Percentiles rank a stretch among this genome's conserved stretches.
These are phyloP conservation scores for Hemibagrus wyckioides DNA, from an alignment of 2,113 vertebrate species.

Conservation along the genomic window DNA sequence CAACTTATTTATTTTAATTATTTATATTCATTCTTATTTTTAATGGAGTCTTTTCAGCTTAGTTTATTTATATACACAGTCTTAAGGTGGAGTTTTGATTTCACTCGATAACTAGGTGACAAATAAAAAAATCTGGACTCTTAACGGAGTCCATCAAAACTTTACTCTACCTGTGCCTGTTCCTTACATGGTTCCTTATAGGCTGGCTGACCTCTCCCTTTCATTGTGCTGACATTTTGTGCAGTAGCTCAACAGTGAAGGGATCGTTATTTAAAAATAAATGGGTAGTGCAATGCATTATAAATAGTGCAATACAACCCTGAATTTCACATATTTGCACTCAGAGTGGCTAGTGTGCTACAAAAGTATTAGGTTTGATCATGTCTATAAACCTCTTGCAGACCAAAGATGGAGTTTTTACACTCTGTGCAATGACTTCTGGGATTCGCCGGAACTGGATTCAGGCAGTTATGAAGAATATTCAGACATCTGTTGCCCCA, in stretches of 20 bases:
- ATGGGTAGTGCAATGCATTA: too few species aligned
- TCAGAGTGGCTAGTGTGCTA: background rate
- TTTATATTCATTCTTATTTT: too few species aligned
- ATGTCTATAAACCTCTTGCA: constrained; percentile 55
- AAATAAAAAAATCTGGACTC: too few species aligned
- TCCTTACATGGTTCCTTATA: too few species aligned
- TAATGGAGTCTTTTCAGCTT: too few species aligned
- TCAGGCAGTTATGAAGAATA: constrained; percentile 89
- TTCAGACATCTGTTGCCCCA: constrained; percentile 74
- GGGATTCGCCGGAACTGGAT: constrained; percentile 90
- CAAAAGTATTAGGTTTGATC: background rate
- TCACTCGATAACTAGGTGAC: too few species aligned
- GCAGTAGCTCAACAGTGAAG: background rate
- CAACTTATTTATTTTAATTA: too few species aligned
- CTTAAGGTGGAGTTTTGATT: too few species aligned
- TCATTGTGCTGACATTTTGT: background rate
- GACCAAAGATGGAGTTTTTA: constrained; percentile 86
- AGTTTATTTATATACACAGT: too few species aligned
- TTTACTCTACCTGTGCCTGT: background rate
- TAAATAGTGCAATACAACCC: background rate
- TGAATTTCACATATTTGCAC: background rate
- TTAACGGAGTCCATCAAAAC: background rate
- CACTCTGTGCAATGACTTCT: constrained; percentile 88
- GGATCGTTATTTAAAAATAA: background rate
- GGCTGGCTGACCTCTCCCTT: background rate